Evolutionary conservation across 2,113 vertebrate genomes (phyloP).

Genomic region (Orthonyx spaldingii): DNA sequence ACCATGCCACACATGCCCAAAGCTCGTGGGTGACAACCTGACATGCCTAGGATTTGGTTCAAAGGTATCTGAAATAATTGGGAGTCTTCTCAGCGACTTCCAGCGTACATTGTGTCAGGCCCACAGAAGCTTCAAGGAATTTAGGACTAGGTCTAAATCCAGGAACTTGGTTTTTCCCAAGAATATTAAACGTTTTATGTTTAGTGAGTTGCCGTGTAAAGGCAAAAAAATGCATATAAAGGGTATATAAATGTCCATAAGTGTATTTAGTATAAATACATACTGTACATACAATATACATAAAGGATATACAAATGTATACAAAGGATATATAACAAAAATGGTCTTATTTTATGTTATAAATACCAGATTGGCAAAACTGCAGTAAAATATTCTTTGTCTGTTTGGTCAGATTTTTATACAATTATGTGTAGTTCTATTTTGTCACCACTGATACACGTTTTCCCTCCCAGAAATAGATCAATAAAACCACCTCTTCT

Average conservation of each 20-base stretch:
- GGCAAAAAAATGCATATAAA: background rate
- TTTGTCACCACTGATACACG: background rate
- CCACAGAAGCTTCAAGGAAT: accelerated
- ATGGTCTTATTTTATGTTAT: background rate
- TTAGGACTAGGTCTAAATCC: background rate
- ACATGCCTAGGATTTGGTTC: background rate
- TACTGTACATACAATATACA: background rate
- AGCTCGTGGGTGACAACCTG: accelerated
- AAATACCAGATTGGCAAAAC: background rate
- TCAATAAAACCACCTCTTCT: background rate
- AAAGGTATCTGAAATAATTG: accelerated
- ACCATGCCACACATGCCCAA: too few species aligned
- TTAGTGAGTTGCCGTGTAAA: background rate
- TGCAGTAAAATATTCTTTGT: background rate
- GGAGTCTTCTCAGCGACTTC: background rate
- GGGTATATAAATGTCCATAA: background rate
- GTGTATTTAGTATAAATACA: too few species aligned
- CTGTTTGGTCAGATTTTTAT: background rate
- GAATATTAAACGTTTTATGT: background rate
- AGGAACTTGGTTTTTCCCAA: background rate
- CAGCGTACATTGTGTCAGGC: background rate
- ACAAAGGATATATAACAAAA: background rate
- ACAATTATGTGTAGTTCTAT: background rate
- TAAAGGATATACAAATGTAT: background rate
- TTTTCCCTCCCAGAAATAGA: background rate